Evolutionary conservation across 2,797 vertebrate species (phyloP).

Genomic region (Manis javanica): DNA sequence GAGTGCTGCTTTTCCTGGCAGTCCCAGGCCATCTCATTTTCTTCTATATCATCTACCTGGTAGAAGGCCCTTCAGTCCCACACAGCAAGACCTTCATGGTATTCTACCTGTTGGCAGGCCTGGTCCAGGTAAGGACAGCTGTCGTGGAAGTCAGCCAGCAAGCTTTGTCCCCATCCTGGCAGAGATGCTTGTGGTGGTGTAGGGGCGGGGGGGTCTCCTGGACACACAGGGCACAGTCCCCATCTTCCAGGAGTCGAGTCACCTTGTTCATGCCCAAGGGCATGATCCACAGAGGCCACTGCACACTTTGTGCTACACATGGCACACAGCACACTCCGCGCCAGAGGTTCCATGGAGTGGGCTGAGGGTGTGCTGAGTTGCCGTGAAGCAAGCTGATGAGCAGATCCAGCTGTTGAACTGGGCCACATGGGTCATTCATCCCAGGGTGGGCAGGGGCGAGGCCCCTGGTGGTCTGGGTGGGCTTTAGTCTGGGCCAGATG

Average conservation of each 20-base stretch:
- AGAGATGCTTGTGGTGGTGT: background rate
- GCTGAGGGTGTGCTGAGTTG: background rate
- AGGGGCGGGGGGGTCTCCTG: background rate
- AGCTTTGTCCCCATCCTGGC: background rate
- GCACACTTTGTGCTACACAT: background rate
- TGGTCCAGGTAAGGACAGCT: slow-evolving; percentile 91
- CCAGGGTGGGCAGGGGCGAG: background rate
- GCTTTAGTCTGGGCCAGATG: background rate
- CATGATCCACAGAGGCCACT: background rate
- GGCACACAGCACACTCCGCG: background rate
- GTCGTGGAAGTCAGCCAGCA: background rate
- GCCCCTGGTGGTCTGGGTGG: background rate
- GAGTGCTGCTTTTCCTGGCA: slow-evolving; percentile 94
- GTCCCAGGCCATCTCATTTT: slow-evolving; percentile 95
- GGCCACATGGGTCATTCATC: background rate
- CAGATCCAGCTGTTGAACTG: background rate
- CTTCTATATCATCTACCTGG: slow-evolving; percentile 92
- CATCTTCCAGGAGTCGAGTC: background rate
- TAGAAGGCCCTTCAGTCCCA: slow-evolving; percentile 90
- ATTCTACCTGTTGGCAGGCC: slow-evolving; percentile 92
- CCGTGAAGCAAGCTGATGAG: background rate
- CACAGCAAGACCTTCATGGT: slow-evolving; percentile 89
- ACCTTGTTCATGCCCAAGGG: background rate
- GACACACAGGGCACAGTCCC: background rate
- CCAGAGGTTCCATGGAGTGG: background rate